Percentiles rank a stretch among this genome's conserved stretches.
These are phyloP conservation scores for Berghia stephanieae DNA, from an alignment of 1,140 invertebrate species.

Conservation along the genomic window DNA sequence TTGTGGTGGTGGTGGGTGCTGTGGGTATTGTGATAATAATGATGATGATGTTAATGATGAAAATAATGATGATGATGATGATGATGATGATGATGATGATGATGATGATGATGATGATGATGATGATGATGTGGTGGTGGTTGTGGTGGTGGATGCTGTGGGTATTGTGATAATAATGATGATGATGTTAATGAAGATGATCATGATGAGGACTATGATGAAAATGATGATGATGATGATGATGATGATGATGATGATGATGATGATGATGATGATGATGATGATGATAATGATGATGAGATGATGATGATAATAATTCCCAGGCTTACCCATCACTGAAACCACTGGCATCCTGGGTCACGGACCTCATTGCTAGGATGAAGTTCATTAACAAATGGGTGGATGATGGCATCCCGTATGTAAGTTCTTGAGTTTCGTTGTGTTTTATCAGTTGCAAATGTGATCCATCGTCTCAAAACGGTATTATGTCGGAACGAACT, in stretches of 20 bases:
- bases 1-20: too few species aligned
- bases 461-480: background rate
- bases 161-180: too few species aligned
- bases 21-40: too few species aligned
- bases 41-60: too few species aligned
- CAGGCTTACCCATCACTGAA: constrained; percentile 90
- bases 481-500: too few species aligned
- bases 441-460: background rate
- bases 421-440: constrained; percentile 53
- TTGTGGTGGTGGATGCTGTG: too few species aligned
- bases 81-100: background rate
- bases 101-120: too few species aligned
- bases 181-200: too few species aligned
- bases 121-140: too few species aligned
- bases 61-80: background rate
- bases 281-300: too few species aligned
- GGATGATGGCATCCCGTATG: constrained; percentile 79
- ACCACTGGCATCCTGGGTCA: constrained; percentile 76
- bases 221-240: constrained; percentile 2
- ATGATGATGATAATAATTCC: constrained; percentile 18
- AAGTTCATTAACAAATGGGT: constrained; percentile 82
- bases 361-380: constrained; percentile 63
- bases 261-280: background rate
- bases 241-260: constrained; percentile 12
- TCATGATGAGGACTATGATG: too few species aligned